Percentiles rank a stretch among this genome's conserved stretches.
These are phyloP conservation scores for Idaea biselata DNA, from an alignment of 2,888 invertebrate species.

Conservation along the genomic window DNA sequence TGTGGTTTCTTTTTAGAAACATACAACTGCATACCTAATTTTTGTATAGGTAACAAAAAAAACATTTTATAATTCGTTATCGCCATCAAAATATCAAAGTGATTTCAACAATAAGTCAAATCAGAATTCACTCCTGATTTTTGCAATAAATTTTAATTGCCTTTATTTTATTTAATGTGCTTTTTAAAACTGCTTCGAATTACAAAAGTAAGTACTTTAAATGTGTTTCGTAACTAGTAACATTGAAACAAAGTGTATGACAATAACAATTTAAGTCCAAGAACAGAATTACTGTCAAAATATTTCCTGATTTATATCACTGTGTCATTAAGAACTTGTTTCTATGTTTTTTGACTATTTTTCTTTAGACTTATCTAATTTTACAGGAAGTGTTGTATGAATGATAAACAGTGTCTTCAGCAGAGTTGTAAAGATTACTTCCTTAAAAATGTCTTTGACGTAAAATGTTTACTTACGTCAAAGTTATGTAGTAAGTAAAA, in stretches of 20 bases:
- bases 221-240: conserved; percentile 28
- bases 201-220: conserved; percentile 25
- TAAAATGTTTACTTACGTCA: too few species aligned
- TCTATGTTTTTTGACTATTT: conserved; percentile 32
- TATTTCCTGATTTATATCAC: conserved; percentile 58
- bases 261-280: conserved; percentile 52
- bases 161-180: conserved; percentile 35
- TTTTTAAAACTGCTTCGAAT: conserved; percentile 48
- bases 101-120: conserved; percentile 33
- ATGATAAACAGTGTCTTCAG: background rate
- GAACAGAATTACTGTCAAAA: conserved; percentile 51
- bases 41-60: too few species aligned
- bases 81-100: background rate
- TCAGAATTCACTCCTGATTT: conserved; percentile 12
- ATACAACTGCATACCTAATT: too few species aligned
- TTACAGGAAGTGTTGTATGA: background rate
- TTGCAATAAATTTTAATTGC: conserved; percentile 26
- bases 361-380: conserved; percentile 26
- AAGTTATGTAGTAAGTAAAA: too few species aligned
- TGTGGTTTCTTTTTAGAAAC: too few species aligned
- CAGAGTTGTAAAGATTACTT: background rate
- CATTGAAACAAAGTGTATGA: conserved; percentile 46
- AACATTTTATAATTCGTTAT: too few species aligned
- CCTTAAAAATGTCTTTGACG: too few species aligned
- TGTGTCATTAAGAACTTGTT: conserved; percentile 55